Conservation (phyloP, 2,888 invertebrate species). For the Ormyrus thymus region DNA sequence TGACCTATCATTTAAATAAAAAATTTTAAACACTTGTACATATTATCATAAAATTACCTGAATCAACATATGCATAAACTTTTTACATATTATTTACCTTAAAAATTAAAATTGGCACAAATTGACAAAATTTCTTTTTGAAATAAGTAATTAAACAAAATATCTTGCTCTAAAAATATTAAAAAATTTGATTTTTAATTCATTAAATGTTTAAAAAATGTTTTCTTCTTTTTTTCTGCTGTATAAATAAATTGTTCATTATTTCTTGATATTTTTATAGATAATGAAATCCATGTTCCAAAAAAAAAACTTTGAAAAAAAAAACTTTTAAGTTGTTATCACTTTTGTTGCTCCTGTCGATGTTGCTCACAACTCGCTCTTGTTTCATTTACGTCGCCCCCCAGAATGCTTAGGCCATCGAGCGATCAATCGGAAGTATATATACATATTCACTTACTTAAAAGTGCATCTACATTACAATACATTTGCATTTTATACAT, state of each 20-base stretch:
- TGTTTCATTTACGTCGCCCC: slow-evolving; percentile 56
- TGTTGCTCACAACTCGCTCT: slow-evolving; percentile 56
- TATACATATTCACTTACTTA: slow-evolving; percentile 55
- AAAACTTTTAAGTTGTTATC: slow-evolving; percentile 51
- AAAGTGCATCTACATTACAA: slow-evolving; percentile 52
- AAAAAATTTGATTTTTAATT: not conserved
- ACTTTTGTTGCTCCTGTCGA: slow-evolving; percentile 55
- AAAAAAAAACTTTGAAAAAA: slow-evolving; percentile 28
- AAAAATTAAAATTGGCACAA: not conserved
- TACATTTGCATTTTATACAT: slow-evolving; percentile 53
- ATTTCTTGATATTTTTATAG: slow-evolving; percentile 34
- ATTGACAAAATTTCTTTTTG: not conserved
- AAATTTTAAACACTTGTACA: slow-evolving; percentile 1
- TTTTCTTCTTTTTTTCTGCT: too few species aligned
- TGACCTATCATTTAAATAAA: slow-evolving; percentile 1
- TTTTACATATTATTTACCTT: not conserved
- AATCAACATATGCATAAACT: not conserved
- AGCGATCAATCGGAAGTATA: slow-evolving; percentile 57
- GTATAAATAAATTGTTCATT: slow-evolving; percentile 11
- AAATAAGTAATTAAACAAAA: slow-evolving; percentile 14
- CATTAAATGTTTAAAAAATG: not conserved
- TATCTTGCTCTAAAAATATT: slow-evolving; percentile 44
- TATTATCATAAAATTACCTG: not conserved
- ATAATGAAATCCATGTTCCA: slow-evolving; percentile 17
- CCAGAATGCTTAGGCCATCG: slow-evolving; percentile 57